These are phyloP conservation scores for Vanessa atalanta DNA, from an alignment of 1,140 invertebrate species.

Conservation along the genomic window DNA sequence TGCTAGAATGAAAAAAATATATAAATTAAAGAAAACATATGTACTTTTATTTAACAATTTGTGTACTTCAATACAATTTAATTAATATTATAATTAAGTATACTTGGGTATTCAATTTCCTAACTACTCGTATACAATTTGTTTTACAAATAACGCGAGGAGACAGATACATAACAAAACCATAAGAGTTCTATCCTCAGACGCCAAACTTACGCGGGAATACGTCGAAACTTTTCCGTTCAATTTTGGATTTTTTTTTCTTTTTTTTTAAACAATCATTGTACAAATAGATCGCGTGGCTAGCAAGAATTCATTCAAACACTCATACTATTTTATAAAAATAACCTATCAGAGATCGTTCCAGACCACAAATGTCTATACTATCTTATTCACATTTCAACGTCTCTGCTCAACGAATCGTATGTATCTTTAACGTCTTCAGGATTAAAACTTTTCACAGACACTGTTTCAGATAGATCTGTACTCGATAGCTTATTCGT, in stretches of 20 bases:
- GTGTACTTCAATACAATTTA: neutral
- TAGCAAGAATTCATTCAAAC: neutral
- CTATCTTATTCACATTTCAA: slow-evolving; percentile 64
- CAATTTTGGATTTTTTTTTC: too few species aligned
- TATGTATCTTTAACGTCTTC: slow-evolving; percentile 72
- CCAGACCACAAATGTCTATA: slow-evolving; percentile 19
- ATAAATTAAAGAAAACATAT: neutral
- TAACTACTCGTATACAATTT: slow-evolving; percentile 41
- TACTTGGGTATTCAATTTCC: slow-evolving; percentile 22
- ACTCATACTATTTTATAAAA: slow-evolving; percentile 24
- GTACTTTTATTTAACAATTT: neutral
- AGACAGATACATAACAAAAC: neutral
- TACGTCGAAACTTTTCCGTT: too few species aligned
- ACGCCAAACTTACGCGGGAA: too few species aligned
- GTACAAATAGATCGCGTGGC: too few species aligned
- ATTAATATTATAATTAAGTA: slow-evolving; percentile 7
- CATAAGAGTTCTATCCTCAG: neutral
- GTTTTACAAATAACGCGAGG: neutral
- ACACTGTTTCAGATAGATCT: slow-evolving; percentile 62
- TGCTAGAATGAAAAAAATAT: too few species aligned
- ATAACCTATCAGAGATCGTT: slow-evolving; percentile 40
- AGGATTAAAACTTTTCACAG: slow-evolving; percentile 69
- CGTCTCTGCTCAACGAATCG: slow-evolving; percentile 61
- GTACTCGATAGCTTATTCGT: slow-evolving; percentile 76
- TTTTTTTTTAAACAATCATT: too few species aligned